Evolutionary conservation across 1,140 invertebrate species (phyloP).

Genomic region (Temnothorax curvispinosus): DNA sequence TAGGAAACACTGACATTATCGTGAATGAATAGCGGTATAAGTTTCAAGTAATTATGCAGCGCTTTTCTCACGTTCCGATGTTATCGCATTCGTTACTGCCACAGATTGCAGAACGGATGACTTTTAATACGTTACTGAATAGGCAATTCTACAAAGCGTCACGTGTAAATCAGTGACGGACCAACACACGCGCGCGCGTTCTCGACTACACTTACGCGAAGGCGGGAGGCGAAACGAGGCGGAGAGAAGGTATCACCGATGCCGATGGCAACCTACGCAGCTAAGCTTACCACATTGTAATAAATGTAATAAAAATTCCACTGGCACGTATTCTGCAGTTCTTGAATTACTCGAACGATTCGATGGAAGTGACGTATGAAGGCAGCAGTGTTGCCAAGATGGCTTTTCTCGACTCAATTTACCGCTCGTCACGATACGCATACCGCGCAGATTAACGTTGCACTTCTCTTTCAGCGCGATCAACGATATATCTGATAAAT

Average conservation of each 20-base stretch:
- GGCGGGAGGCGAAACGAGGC: slow-evolving; percentile 21
- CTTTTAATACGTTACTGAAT: slow-evolving; percentile 44
- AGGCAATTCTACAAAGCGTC: slow-evolving; percentile 38
- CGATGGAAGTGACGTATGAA: slow-evolving; percentile 42
- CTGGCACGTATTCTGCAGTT: background rate
- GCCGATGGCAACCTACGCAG: slow-evolving; percentile 49
- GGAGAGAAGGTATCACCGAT: slow-evolving; percentile 25
- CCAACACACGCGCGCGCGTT: background rate
- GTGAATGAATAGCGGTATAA: slow-evolving; percentile 53
- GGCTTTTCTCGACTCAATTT: slow-evolving; percentile 43
- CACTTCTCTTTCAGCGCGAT: slow-evolving; percentile 36
- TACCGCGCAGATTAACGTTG: slow-evolving; percentile 17
- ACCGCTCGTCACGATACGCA: slow-evolving; percentile 62
- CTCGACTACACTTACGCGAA: background rate
- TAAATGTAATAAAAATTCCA: slow-evolving; percentile 55
- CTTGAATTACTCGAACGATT: slow-evolving; percentile 16
- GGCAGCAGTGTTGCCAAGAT: slow-evolving; percentile 1
- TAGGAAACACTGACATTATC: slow-evolving; percentile 48
- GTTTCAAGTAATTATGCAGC: slow-evolving; percentile 56
- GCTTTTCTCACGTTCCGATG: slow-evolving; percentile 54
- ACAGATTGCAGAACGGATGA: slow-evolving; percentile 51
- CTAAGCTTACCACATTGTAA: slow-evolving; percentile 43
- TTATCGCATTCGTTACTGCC: slow-evolving; percentile 41
- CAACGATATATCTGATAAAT: slow-evolving; percentile 41
- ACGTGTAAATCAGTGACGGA: slow-evolving; percentile 17